Conservation (phyloP, 2,888 invertebrate genomes). For the Philhelius pedissequus region DNA sequence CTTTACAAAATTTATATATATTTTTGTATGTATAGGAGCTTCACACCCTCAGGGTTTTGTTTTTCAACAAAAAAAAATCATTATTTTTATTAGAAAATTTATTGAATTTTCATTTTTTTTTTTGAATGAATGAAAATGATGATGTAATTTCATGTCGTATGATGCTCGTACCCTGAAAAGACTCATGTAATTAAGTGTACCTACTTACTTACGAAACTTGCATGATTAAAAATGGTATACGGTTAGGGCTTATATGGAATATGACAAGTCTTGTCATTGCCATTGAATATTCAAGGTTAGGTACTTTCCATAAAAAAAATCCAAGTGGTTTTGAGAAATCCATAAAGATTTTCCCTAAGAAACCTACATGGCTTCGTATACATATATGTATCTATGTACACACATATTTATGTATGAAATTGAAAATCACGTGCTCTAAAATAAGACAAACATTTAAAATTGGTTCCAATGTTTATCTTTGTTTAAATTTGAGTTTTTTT, state of each 20-base stretch:
- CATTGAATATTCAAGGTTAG: constrained; percentile 17
- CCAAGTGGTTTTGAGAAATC: background rate
- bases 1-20: constrained; percentile 9
- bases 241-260: background rate
- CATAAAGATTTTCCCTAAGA: background rate
- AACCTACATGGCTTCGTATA: no score
- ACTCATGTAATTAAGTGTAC: background rate
- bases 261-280: background rate
- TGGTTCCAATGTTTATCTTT: background rate
- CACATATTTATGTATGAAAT: background rate
- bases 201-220: background rate
- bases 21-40: no score
- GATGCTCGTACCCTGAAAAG: background rate
- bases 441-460: background rate
- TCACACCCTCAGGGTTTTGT: constrained; percentile 34
- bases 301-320: constrained; percentile 1
- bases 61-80: background rate
- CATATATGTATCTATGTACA: background rate
- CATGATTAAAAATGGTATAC: constrained; percentile 1
- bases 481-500: background rate
- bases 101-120: constrained; percentile 9
- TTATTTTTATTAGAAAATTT: constrained; percentile 3
- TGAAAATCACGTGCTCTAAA: background rate
- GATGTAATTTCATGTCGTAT: background rate
- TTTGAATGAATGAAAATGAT: constrained; percentile 6